phyloP scores from a whole-genome alignment of 37 sponge, comb jelly and placozoan genomes.

The Theonella swinhoei region DNA sequence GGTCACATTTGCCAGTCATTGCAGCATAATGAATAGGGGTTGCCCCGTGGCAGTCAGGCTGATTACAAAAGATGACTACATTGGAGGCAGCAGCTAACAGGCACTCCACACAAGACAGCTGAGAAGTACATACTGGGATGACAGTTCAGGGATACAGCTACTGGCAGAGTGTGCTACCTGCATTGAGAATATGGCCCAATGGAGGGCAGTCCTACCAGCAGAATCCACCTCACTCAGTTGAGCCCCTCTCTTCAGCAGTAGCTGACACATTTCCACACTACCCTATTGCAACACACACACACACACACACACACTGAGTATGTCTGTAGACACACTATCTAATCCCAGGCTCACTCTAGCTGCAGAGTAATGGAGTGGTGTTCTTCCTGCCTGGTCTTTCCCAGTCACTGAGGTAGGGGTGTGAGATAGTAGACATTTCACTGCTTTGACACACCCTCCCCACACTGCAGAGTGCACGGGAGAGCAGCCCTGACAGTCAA shows the following conservation, averaged over 20 bases:
- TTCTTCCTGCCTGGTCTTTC: conserved; percentile 40
- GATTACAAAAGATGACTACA: conserved; percentile 2
- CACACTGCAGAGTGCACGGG: conserved; percentile 59
- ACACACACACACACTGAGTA: neutral
- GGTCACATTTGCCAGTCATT: conserved; percentile 1
- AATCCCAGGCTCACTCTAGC: conserved; percentile 8
- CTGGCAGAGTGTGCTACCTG: no score
- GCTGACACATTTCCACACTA: conserved; percentile 28
- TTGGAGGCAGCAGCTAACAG: conserved; percentile 14
- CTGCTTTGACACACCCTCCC: conserved; percentile 37
- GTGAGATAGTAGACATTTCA: conserved; percentile 8
- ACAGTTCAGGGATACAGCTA: no score
- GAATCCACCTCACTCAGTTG: conserved; percentile 26
- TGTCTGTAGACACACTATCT: neutral
- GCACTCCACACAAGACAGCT: conserved; percentile 53
- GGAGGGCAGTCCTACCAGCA: conserved; percentile 53
- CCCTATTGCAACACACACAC: conserved; percentile 34
- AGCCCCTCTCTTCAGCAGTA: conserved; percentile 71
- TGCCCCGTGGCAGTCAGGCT: conserved; percentile 56
- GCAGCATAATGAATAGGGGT: conserved; percentile 78
- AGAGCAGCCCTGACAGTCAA: conserved; percentile 24
- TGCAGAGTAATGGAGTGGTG: conserved; percentile 49
- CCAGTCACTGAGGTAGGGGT: neutral
- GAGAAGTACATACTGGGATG: neutral
- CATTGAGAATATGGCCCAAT: conserved; percentile 75